Base-by-base conservation (phyloP, 2,797 vertebrate species). In the Cyclopterus lumpus region DNA sequence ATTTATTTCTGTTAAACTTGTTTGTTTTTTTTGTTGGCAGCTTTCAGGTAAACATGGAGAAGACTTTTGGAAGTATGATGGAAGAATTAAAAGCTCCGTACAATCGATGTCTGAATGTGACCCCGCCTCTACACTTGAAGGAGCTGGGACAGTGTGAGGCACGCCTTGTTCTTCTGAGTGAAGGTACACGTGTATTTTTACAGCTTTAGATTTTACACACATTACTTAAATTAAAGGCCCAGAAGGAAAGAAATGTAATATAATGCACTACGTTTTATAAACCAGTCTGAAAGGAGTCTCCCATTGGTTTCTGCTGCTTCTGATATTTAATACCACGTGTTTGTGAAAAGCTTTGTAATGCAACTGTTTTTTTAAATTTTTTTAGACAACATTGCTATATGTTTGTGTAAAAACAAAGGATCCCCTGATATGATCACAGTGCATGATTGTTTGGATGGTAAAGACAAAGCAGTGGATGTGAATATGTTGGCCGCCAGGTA, bases 321-420 rank as follows among this genome's bases (percentile, higher is more conserved):
- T 69, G 30, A 55, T 63, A 38, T 38, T 12, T 6, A 38, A 3
- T 38, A 16, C 4, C n/a, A n/a, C 3, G 28, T 69, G 44, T 44
- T 54, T 30, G 10, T 67, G 0, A 14, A 3, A 76, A 20, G 3
- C 20, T 53, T 24, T 42, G 0, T 74, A 9, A 10, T 60, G 16
- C 38, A n/a, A 18, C 18, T 44, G n/a, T 12, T 46, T 0, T 26
- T 60, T 26, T 58, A n/a, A n/a, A n/a, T 16, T 75, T 59, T 77
- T 22, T 42, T 61, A 93, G 93, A 92, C 34, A 92, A 90, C 67
- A 61, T 92, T 38, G 90, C 86, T 11, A 34, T 91, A 48, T 88
- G 70, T 60, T 6, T 81, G 1, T 0, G 0, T 1, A 87, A 82
- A 79, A 53, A 0, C 0, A 62, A 60, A 20, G 0, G 79, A 55